These are phyloP conservation scores for Centropyge bicolor DNA, from an alignment of 2,797 vertebrate genomes.

Conservation along the genomic window DNA sequence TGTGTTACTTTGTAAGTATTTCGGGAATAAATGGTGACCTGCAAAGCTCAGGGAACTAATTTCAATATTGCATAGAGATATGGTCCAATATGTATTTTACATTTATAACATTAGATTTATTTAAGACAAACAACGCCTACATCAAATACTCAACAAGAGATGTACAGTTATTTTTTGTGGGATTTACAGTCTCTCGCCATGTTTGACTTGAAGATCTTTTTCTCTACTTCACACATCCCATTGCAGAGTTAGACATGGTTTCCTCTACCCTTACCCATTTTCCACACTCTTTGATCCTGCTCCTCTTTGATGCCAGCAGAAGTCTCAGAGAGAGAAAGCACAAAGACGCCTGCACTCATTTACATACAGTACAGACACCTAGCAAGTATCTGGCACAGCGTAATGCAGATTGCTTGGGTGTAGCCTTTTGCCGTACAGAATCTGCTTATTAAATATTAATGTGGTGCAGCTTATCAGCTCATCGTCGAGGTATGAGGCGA, in stretches of 20 bases:
- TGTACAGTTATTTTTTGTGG: background rate
- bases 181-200: background rate
- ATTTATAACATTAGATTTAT: background rate
- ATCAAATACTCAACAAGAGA: background rate
- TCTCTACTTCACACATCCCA: background rate
- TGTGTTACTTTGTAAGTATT: background rate
- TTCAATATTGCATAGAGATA: background rate
- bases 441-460: conserved; percentile 66
- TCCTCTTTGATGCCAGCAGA: conserved; percentile 52
- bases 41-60: background rate
- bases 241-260: conserved; percentile 4
- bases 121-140: background rate
- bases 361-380: conserved; percentile 48
- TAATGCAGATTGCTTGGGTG: conserved; percentile 41
- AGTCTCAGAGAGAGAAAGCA: conserved; percentile 22
- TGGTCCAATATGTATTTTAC: background rate
- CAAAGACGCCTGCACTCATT: conserved; percentile 51
- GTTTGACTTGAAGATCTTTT: background rate
- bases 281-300: conserved; percentile 60
- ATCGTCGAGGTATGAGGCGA: conserved; percentile 50
- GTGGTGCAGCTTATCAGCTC: conserved; percentile 37
- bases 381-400: background rate
- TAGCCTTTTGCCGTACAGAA: conserved; percentile 33
- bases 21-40: background rate
- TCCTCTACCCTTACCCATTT: conserved; percentile 20